These are phyloP conservation scores for Agrilus planipennis DNA, from an alignment of 1,140 invertebrate species.

Conservation along the genomic window DNA sequence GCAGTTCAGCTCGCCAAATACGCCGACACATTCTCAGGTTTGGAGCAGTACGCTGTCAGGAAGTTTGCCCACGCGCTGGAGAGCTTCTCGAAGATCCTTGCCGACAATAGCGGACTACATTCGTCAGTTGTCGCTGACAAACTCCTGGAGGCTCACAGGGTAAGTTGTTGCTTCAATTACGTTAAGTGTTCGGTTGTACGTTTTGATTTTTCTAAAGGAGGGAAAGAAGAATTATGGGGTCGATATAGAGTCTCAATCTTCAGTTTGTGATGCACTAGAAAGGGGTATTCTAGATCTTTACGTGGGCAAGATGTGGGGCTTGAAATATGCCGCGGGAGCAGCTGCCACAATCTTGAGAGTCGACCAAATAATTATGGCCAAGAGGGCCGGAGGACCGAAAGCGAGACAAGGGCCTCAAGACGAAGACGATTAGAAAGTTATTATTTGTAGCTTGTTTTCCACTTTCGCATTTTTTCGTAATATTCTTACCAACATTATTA, in stretches of 20 bases:
- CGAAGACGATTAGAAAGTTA: constrained; percentile 50
- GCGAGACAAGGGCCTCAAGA: constrained; percentile 50
- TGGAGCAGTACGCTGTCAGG: constrained; percentile 94
- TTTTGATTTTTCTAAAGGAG: constrained; percentile 37
- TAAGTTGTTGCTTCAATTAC: too few relatives aligned
- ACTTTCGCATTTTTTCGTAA: too few relatives aligned
- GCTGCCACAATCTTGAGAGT: constrained; percentile 90
- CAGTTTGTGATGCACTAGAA: constrained; percentile 58
- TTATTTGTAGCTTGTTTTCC: constrained; percentile 8
- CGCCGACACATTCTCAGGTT: constrained; percentile 82
- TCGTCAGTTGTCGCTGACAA: constrained; percentile 82
- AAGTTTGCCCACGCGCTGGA: constrained; percentile 91
- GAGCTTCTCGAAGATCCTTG: constrained; percentile 79
- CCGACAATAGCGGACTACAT: constrained; percentile 88
- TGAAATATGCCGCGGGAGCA: constrained; percentile 90
- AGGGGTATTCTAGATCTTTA: constrained; percentile 79
- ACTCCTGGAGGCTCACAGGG: constrained; percentile 81
- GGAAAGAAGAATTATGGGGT: constrained; percentile 76
- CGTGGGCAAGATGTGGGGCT: constrained; percentile 79
- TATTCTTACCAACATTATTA: too few relatives aligned
- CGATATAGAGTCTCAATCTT: constrained; percentile 69
- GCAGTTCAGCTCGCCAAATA: constrained; percentile 73
- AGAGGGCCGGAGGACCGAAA: constrained; percentile 91
- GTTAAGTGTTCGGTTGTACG: too few relatives aligned
- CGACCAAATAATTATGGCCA: constrained; percentile 99